These are phyloP conservation scores for Malthinus flaveolus DNA, from an alignment of 2,888 invertebrate species.

Conservation along the genomic window DNA sequence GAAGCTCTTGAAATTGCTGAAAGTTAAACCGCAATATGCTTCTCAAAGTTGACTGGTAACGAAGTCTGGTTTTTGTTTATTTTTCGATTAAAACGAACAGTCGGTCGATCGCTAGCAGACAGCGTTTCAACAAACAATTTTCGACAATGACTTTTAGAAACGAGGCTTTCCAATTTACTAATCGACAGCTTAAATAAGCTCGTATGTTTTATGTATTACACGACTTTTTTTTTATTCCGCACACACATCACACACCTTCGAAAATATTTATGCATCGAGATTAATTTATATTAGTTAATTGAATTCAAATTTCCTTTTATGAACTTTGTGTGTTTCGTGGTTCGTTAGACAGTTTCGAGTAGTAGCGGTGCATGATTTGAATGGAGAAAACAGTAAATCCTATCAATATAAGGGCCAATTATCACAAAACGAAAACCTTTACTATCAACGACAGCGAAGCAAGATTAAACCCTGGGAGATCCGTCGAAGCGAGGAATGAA, in stretches of 20 bases:
- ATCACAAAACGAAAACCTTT: constrained; percentile 12
- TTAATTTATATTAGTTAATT: neutral
- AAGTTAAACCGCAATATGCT: constrained; percentile 11
- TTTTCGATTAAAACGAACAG: constrained; percentile 20
- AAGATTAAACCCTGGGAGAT: constrained; percentile 20
- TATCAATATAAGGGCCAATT: constrained; percentile 15
- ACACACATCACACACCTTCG: no score
- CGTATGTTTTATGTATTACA: constrained; percentile 16
- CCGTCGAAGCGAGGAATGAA: constrained; percentile 28
- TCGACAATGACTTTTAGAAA: constrained; percentile 22
- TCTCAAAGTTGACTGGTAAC: constrained; percentile 7
- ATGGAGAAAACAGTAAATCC: constrained; percentile 7
- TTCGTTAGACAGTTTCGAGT: neutral
- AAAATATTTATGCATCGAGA: neutral
- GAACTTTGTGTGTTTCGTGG: neutral
- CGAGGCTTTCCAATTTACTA: constrained; percentile 16
- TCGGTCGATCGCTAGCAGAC: constrained; percentile 21
- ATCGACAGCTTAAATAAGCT: constrained; percentile 22
- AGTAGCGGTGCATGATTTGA: neutral
- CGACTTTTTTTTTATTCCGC: constrained; percentile 4
- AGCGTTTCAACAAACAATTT: constrained; percentile 15
- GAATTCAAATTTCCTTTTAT: neutral
- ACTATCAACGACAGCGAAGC: constrained; percentile 9
- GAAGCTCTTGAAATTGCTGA: constrained; percentile 7
- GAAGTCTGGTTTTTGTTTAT: constrained; percentile 16